Evolutionary conservation across 1,140 invertebrate species (phyloP), one percentile per base, ranked within the genome.

Genomic region (Hestina assimilis): DNA sequence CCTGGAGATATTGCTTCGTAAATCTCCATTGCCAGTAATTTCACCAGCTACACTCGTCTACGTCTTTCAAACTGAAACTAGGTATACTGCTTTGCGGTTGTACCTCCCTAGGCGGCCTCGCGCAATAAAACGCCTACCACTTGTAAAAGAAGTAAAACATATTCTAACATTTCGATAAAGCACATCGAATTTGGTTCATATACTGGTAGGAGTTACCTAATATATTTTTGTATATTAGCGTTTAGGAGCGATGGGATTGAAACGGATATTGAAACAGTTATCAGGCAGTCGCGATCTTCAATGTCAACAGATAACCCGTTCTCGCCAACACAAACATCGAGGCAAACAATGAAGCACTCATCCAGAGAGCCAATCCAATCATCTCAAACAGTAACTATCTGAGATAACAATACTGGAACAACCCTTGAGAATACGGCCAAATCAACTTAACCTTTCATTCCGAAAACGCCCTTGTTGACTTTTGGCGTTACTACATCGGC

Each of bases 361-460:
- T 74, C 68, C 65, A 43, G 56, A 66, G 65, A 77, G 69, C 73
- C 80, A 83, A 86, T 86, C 79, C 79, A 86, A 83, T 83, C 77
- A 82, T 79, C 74, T 69, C 79, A 80, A 83, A 83, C 76, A 83
- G 79, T 78, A 78, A 79, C 79, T 76, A 80, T 76, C 78, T 63
- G 56, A 74, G 74, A 83, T 77, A 82, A 82, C 74, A 83, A 77
- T 80, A 76, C 66, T 70, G 64, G 68, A 66, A 69, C 73, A 80
- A 72, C 83, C 83, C 83, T 82, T 77, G 78, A 83, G 78, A 74
- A 79, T 77, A 75, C 69, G 63, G 63, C 69, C 72, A 75, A 86
- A 85, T 85, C 82, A 83, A 83, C 80, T 83, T 82, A 85, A 63
- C 77, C 66, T 83, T 77, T 75, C 73, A 71, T 75, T 72, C 67